Evolutionary conservation across 2,888 invertebrate genomes (phyloP).

Genomic region (Stratiomys singularior): DNA sequence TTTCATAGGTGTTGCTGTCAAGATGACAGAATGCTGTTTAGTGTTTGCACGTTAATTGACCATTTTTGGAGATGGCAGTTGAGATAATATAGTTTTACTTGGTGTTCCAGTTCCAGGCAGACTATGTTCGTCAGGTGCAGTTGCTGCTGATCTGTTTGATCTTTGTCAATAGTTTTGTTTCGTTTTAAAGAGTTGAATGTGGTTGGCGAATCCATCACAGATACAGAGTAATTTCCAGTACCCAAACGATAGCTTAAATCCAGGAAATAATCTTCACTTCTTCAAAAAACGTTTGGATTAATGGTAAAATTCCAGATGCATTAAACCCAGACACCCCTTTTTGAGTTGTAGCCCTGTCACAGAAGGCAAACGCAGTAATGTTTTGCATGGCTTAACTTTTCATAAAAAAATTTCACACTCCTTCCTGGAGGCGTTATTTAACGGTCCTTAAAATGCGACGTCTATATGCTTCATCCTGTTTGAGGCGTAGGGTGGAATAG

Average conservation of each 20-base stretch:
- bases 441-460: conserved; percentile 55
- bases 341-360: neutral
- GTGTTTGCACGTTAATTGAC: neutral
- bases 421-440: conserved; percentile 56
- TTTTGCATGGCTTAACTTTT: conserved; percentile 52
- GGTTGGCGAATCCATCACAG: neutral
- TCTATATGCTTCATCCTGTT: conserved; percentile 56
- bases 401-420: conserved; percentile 56
- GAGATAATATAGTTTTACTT: neutral
- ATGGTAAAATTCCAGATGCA: neutral
- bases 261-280: neutral
- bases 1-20: neutral
- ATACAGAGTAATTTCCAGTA: neutral
- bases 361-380: neutral
- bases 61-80: neutral
- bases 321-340: neutral
- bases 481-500: conserved; percentile 55
- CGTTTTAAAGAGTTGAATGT: too few relatives aligned
- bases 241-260: neutral
- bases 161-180: neutral
- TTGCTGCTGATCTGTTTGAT: neutral
- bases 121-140: neutral
- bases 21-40: conserved; percentile 1
- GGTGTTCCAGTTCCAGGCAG: neutral
- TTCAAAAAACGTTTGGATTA: neutral